These are phyloP conservation scores for Helleia helle DNA, from an alignment of 2,888 invertebrate species.

Conservation along the genomic window DNA sequence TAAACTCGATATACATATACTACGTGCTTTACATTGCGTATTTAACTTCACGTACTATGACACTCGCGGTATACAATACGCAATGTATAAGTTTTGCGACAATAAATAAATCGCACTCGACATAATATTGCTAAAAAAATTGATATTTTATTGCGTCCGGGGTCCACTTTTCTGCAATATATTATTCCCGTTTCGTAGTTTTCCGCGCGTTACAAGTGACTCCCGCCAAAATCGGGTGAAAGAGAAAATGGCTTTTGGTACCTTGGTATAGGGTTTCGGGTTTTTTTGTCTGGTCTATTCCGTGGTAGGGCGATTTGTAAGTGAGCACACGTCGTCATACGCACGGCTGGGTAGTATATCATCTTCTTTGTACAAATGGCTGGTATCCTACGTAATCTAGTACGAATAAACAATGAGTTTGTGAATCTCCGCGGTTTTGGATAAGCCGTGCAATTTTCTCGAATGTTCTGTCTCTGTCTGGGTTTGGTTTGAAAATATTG, in stretches of 20 bases:
- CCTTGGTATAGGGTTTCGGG: constrained; percentile 17
- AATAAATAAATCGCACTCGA: background rate
- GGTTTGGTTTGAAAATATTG: no score
- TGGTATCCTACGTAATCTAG: constrained; percentile 58
- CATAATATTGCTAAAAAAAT: constrained; percentile 45
- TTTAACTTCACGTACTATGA: background rate
- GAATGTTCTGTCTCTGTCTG: no score
- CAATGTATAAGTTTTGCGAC: constrained; percentile 17
- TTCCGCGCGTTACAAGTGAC: constrained; percentile 15
- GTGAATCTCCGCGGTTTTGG: no score
- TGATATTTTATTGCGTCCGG: constrained; percentile 68
- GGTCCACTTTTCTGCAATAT: constrained; percentile 64
- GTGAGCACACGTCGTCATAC: constrained; percentile 47
- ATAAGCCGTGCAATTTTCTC: no score
- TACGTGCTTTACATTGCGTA: background rate
- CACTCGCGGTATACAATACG: constrained; percentile 18
- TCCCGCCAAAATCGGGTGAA: constrained; percentile 3
- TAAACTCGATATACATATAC: background rate
- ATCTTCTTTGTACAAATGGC: constrained; percentile 65
- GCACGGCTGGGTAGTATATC: constrained; percentile 65
- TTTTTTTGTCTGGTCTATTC: background rate
- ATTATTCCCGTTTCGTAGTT: constrained; percentile 51
- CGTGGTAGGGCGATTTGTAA: constrained; percentile 29
- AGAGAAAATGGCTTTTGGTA: constrained; percentile 23
- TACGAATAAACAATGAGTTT: constrained; percentile 58